phyloP scores from a whole-genome alignment of 2,797 vertebrate genomes.

The Cryptoprocta ferox region DNA sequence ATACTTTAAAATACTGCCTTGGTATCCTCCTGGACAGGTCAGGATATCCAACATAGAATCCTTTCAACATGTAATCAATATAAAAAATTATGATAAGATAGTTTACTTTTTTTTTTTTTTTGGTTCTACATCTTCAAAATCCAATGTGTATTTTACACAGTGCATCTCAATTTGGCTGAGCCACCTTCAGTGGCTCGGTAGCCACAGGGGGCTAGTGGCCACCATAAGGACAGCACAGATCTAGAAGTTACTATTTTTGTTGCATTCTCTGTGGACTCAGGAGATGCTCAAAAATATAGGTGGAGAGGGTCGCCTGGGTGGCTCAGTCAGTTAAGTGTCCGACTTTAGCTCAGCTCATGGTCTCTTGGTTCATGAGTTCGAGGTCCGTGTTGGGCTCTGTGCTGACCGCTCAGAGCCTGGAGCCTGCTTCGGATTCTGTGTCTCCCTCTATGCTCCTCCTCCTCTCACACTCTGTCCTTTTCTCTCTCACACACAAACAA shows the following conservation, averaged over 20 bases:
- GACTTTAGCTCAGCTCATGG: too few species aligned
- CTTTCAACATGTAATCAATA: background rate
- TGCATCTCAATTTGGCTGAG: rapidly evolving
- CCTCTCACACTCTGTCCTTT: too few species aligned
- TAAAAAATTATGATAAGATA: background rate
- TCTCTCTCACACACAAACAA: too few species aligned
- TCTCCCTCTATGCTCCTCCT: too few species aligned
- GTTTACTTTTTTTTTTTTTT: background rate
- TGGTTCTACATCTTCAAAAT: background rate
- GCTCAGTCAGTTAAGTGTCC: too few species aligned
- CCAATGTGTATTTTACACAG: rapidly evolving
- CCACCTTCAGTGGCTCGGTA: background rate
- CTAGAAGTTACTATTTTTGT: background rate
- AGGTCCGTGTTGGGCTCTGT: too few species aligned
- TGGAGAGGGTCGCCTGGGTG: background rate
- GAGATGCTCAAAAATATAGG: background rate
- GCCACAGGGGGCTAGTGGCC: rapidly evolving
- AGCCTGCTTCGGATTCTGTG: too few species aligned
- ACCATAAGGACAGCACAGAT: rapidly evolving
- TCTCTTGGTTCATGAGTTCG: too few species aligned
- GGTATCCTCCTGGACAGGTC: too few species aligned
- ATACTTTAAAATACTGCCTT: background rate
- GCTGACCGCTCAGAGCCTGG: too few species aligned
- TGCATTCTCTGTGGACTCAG: background rate
- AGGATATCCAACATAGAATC: background rate